Evolutionary conservation across 2,797 vertebrate species (phyloP).

Genomic region (Antennarius maculatus): DNA sequence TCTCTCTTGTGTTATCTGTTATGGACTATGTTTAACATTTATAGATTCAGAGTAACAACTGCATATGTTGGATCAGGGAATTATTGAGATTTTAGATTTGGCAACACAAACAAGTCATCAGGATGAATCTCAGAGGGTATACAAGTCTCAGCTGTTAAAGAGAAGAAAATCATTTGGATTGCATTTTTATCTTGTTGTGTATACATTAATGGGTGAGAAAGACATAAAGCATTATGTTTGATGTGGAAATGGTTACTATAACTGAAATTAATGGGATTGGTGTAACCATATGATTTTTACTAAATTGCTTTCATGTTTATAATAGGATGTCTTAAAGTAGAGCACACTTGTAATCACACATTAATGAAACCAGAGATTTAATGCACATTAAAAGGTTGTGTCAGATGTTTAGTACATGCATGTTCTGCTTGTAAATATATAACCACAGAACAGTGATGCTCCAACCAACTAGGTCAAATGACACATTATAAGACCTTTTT

Average conservation of each 20-base stretch:
- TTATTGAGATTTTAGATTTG: slow-evolving; percentile 57
- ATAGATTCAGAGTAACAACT: slow-evolving; percentile 51
- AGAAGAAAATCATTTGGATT: slow-evolving; percentile 60
- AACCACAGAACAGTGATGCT: not conserved
- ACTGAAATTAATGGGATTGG: slow-evolving; percentile 42
- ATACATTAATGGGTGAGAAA: slow-evolving; percentile 35
- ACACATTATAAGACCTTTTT: slow-evolving; percentile 25
- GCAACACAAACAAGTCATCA: slow-evolving; percentile 39
- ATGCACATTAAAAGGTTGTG: not conserved
- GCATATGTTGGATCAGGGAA: slow-evolving; percentile 10
- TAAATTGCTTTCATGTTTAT: slow-evolving; percentile 50
- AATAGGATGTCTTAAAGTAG: slow-evolving; percentile 34
- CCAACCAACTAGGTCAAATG: slow-evolving; percentile 2
- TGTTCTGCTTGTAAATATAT: slow-evolving; percentile 3
- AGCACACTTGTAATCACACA: slow-evolving; percentile 2
- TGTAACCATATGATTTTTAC: slow-evolving; percentile 35
- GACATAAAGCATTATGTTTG: slow-evolving; percentile 50
- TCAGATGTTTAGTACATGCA: not conserved
- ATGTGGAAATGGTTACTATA: slow-evolving; percentile 47
- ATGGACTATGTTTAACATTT: slow-evolving; percentile 36
- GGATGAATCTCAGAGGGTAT: slow-evolving; percentile 48
- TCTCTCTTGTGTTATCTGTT: slow-evolving; percentile 13
- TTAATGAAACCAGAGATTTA: not conserved
- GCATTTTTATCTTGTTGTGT: slow-evolving; percentile 53
- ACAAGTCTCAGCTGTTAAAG: slow-evolving; percentile 44